Evolutionary conservation across 1,140 invertebrate genomes (phyloP), one percentile per base, ranked within the genome.

Genomic region (Cylas formicarius): DNA sequence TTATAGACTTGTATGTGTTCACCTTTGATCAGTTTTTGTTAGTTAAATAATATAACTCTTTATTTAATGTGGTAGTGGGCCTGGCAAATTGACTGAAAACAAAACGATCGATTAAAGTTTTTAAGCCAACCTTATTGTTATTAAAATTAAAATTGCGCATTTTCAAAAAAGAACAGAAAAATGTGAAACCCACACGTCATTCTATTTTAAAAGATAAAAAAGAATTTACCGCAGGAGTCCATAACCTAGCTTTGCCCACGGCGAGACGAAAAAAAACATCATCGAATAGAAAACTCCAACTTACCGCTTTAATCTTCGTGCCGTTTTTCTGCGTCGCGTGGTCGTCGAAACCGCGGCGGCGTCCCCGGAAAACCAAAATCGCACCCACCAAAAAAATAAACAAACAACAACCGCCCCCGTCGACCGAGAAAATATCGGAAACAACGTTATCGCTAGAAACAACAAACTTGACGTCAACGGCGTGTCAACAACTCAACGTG

Each of bases 251-350:
- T 27, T 27, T n/a, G n/a, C n/a, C 26, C 26, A 27, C n/a, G 10
- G n/a, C 14, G 26, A 27, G 10, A 27, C 10, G 4, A 27, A 2
- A 27, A 33, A 33, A 33, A 14, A 16, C 9, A 33, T 16, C n/a
- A n/a, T n/a, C n/a, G 16, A 34, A 34, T 34, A 34, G 3, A 40
- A 28, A 9, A 13, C n/a, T 20, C 20, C 38, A 34, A 53, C 50
- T 53, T 42, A 53, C 50, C 50, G 45, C 50, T 48, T 53, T 53
- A 53, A 53, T 53, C 45, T 44, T 53, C 24, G 42, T 28, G 50
- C 45, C 42, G 20, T 48, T 39, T 13, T 7, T 26, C 19, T 40
- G n/a, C 23, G 31, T 44, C 14, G 17, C 11, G 14, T 6, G 38
- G n/a, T n/a, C 27, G n/a, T 14, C 27, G 27, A 28, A 28, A 28